phyloP scores from a whole-genome alignment of 2,797 vertebrate genomes.

The Hippoglossus hippoglossus region DNA sequence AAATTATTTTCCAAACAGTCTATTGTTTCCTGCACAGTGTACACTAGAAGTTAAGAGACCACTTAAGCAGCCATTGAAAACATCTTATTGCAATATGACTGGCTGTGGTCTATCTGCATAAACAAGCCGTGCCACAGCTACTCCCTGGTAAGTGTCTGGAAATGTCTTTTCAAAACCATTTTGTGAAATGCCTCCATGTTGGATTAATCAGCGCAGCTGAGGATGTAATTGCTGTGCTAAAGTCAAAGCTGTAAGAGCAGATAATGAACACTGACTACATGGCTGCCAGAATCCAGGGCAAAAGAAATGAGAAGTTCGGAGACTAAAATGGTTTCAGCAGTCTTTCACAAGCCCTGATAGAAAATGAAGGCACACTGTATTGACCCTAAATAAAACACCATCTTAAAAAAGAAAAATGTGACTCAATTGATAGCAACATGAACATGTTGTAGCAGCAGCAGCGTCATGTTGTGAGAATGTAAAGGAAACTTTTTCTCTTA shows the following conservation, averaged over 20 bases:
- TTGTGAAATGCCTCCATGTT: constrained; percentile 82
- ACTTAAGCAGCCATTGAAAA: constrained; percentile 79
- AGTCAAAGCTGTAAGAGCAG: constrained; percentile 86
- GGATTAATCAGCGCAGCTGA: constrained; percentile 86
- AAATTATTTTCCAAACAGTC: constrained; percentile 67
- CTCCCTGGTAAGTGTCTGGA: constrained; percentile 79
- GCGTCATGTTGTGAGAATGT: neutral
- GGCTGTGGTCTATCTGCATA: constrained; percentile 76
- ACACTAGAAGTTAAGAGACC: constrained; percentile 79
- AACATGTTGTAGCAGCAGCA: neutral
- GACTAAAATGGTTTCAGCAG: constrained; percentile 60
- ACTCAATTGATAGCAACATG: constrained; percentile 1
- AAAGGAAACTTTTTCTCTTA: neutral
- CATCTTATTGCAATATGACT: constrained; percentile 76
- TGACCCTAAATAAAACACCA: constrained; percentile 26
- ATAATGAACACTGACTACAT: constrained; percentile 82
- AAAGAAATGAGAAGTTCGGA: constrained; percentile 75
- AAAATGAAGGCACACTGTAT: constrained; percentile 34
- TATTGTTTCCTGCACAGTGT: constrained; percentile 65
- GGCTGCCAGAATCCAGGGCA: constrained; percentile 76
- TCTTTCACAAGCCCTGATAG: constrained; percentile 42
- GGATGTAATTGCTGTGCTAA: constrained; percentile 84
- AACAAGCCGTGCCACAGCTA: constrained; percentile 78
- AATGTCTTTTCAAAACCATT: constrained; percentile 81
- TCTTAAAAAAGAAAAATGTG: constrained; percentile 5